phyloP scores from a whole-genome alignment of 2,888 invertebrate genomes.

The Conops quadrifasciatus region DNA sequence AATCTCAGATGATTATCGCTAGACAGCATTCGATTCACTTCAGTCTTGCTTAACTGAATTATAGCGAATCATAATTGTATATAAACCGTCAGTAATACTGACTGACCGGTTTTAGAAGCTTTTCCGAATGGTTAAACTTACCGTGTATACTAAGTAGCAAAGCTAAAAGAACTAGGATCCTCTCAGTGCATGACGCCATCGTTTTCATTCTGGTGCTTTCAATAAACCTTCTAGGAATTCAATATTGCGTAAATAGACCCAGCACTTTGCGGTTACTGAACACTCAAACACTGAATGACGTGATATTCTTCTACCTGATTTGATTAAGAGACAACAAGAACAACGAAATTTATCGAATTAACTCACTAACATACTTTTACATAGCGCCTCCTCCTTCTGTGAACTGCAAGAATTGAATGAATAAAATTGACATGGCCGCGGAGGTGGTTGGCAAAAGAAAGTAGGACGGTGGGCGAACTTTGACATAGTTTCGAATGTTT shows the following conservation, averaged over 20 bases:
- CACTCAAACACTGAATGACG: neutral
- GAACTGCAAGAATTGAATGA: neutral
- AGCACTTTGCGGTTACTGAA: too few species aligned
- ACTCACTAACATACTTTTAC: neutral
- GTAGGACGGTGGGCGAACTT: neutral
- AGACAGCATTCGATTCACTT: too few species aligned
- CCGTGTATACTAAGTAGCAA: conserved; percentile 13
- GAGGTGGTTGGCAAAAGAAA: neutral
- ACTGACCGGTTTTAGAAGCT: too few species aligned
- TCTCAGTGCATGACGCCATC: conserved; percentile 19
- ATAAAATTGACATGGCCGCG: neutral
- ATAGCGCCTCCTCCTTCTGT: neutral
- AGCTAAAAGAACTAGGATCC: neutral
- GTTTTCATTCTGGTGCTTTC: conserved; percentile 5
- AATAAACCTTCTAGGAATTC: neutral
- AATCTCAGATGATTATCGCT: too few species aligned
- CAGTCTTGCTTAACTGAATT: too few species aligned
- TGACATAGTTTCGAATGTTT: neutral
- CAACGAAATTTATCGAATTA: conserved; percentile 5
- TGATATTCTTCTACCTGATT: neutral
- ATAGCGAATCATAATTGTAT: too few species aligned
- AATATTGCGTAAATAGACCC: neutral
- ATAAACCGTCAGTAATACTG: too few species aligned
- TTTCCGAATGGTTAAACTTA: too few species aligned
- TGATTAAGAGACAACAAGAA: neutral